A percentile compares a stretch with the other conserved stretches of the same genome.
phyloP scores from a whole-genome alignment of 1,140 invertebrate species.

The Plutomurus gul region DNA sequence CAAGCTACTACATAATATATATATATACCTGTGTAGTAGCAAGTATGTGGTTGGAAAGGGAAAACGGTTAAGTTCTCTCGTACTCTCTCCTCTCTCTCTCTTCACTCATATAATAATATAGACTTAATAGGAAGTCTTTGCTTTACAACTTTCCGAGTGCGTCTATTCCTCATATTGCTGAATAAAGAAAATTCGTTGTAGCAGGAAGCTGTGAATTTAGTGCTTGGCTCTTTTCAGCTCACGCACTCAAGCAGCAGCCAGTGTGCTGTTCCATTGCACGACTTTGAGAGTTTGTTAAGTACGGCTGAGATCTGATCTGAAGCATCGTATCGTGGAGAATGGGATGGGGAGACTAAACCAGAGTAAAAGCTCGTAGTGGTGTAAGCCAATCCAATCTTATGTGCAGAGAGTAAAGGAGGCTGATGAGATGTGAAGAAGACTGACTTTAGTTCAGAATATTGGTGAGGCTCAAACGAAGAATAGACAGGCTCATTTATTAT shows the following conservation, averaged over 20 bases:
- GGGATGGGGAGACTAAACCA: background rate
- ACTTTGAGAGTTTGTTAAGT: background rate
- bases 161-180: no score
- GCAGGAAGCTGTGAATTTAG: background rate
- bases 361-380: background rate
- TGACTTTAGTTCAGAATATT: constrained; percentile 12
- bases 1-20: no score
- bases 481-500: constrained; percentile 23
- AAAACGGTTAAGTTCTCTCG: no score
- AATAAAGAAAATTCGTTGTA: background rate
- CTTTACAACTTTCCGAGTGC: no score
- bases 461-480: constrained; percentile 2
- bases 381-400: background rate
- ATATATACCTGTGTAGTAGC: no score
- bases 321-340: background rate
- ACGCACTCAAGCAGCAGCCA: background rate
- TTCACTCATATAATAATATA: no score
- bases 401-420: background rate
- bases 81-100: no score
- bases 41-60: no score
- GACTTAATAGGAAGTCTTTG: no score
- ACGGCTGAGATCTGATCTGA: background rate
- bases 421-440: constrained; percentile 17
- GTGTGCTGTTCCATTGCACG: background rate
- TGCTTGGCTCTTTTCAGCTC: background rate